Conservation (phyloP, 2,113 vertebrate species). For the Antechinus flavipes region DNA sequence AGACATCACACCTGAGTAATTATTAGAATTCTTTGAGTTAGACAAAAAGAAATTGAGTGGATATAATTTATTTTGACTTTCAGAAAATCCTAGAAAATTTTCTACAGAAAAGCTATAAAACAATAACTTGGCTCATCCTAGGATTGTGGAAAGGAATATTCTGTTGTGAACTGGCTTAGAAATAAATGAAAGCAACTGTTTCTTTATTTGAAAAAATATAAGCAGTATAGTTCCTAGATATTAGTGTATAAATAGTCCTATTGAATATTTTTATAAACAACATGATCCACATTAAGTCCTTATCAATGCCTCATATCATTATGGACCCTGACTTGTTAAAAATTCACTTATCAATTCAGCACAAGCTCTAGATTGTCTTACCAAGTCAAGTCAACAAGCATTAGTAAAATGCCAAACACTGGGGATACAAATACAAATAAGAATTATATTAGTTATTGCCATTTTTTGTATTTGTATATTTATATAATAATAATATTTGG, state of each 20-base stretch:
- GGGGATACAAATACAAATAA: not conserved
- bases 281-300: not conserved
- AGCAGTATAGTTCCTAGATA: not conserved
- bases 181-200: not conserved
- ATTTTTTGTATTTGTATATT: not conserved
- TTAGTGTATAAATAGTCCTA: not conserved
- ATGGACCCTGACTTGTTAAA: not conserved
- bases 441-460: not conserved
- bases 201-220: not conserved
- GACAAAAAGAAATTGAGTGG: not conserved
- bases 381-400: not conserved
- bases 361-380: not conserved
- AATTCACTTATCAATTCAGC: not conserved
- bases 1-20: not conserved
- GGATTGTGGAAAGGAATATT: not conserved
- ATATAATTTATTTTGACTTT: not conserved
- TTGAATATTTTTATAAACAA: not conserved
- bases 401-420: not conserved
- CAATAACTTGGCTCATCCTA: not conserved
- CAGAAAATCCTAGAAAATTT: not conserved
- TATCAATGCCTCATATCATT: not conserved
- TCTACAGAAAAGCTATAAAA: not conserved
- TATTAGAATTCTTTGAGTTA: not conserved
- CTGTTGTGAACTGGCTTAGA: not conserved
- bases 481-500: not conserved